A percentile compares a stretch with the other conserved stretches of the same genome.
phyloP scores from a whole-genome alignment of 2,113 vertebrate species.

The Cranoglanis bouderius region DNA sequence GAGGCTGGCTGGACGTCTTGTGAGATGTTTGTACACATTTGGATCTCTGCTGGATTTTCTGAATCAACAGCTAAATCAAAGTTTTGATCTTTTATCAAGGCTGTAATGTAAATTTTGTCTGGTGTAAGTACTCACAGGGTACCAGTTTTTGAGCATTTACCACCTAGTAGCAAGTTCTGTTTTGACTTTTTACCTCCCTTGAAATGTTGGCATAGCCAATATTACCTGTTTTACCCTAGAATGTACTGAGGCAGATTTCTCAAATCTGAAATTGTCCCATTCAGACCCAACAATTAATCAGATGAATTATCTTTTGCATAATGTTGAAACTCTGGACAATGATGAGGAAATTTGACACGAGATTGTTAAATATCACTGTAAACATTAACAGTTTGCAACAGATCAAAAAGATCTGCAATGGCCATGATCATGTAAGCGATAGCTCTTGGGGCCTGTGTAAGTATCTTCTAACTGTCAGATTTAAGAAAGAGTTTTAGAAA shows the following conservation, averaged over 20 bases:
- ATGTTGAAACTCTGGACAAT: neutral
- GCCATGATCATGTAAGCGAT: neutral
- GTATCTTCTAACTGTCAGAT: neutral
- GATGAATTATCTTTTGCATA: neutral
- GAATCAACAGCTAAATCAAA: slow-evolving; percentile 22
- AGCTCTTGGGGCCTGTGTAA: neutral
- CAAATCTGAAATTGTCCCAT: neutral
- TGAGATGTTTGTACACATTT: neutral
- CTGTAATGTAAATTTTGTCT: neutral
- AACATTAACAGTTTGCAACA: neutral
- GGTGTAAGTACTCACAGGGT: neutral
- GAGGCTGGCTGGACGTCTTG: neutral
- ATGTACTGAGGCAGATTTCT: neutral
- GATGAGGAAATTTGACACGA: neutral
- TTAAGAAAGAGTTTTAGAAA: neutral
- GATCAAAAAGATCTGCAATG: neutral
- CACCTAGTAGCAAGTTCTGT: neutral
- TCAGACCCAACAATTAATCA: neutral
- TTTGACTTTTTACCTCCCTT: neutral
- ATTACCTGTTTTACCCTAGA: neutral
- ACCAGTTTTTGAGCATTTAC: neutral
- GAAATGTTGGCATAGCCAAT: neutral
- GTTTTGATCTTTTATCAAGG: neutral
- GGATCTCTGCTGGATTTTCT: neutral
- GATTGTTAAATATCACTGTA: neutral